Conservation (phyloP, 2,888 invertebrate species). For the Drosophila rubida region DNA sequence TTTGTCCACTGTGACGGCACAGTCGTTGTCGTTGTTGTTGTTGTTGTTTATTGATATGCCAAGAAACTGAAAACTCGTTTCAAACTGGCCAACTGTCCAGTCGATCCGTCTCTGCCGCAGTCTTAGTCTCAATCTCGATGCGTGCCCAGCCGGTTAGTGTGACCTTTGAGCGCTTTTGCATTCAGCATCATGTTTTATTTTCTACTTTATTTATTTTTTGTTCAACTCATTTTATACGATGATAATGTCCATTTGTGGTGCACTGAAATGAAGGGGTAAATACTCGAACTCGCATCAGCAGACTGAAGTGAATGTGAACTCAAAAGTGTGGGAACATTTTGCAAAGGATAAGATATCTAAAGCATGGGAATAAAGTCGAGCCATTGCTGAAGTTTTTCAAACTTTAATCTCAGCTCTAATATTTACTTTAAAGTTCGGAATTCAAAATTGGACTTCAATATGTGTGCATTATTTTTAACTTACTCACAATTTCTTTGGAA, state of each 20-base stretch:
- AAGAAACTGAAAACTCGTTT: conserved; percentile 60
- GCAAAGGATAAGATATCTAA: background rate
- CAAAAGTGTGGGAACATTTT: conserved; percentile 44
- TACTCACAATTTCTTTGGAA: background rate
- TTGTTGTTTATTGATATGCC: conserved; percentile 45
- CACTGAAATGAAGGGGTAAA: conserved; percentile 27
- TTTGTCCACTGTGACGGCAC: conserved; percentile 7
- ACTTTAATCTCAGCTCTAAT: background rate
- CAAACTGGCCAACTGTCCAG: conserved; percentile 25
- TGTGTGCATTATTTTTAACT: background rate
- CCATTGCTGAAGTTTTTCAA: background rate
- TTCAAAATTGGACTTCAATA: background rate
- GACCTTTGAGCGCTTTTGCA: conserved; percentile 73
- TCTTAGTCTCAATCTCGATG: conserved; percentile 45
- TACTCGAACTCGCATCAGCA: conserved; percentile 6
- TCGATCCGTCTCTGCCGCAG: background rate
- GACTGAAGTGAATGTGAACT: conserved; percentile 17
- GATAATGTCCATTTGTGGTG: conserved; percentile 31
- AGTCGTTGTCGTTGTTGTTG: conserved; percentile 17
- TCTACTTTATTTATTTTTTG: conserved; percentile 24
- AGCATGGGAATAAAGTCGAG: background rate
- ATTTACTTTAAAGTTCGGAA: background rate
- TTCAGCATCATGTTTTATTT: conserved; percentile 33
- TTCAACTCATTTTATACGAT: conserved; percentile 34
- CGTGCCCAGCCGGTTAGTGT: conserved; percentile 71